Base-by-base conservation (phyloP, 2,113 vertebrate species). In the Crocuta crocuta region DNA sequence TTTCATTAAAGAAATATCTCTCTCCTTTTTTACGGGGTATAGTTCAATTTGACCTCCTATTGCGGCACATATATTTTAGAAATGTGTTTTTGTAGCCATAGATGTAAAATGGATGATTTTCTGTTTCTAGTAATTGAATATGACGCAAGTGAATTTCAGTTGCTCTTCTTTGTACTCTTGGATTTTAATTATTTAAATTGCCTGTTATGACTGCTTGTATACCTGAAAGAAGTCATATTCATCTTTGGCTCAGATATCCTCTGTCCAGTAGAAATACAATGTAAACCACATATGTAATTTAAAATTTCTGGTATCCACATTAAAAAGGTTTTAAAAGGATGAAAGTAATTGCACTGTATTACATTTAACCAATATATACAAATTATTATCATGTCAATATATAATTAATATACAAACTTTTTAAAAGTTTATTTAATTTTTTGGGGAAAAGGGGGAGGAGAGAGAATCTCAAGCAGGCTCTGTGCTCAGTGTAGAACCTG, bases 141-240 rank as follows among this genome's bases (percentile, higher is more conserved):
- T 21, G 55, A 43, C 50, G 43, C 33, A 80, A 33, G 31, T 87
- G 79, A 93, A 89, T 79, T 84, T 85, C 48, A 80, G 7, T 70
- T 79, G 39, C 26, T 78, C 35, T 66, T 96, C 58, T 86, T 96
- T 15, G 58, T 86, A 61, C 50, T 80, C 43, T 45, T 76, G 73
- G 48, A 82, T 92, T 95, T 90, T 84, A 95, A 74, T 87, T 96
- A 61, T 87, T 94, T 91, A 95, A 92, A 88, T 84, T 84, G 5
- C 73, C n/a, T 96, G 31, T 26, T 91, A 66, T 81, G 58, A 33
- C 23, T 93, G 16, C 19, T 71, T 80, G 10, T 85, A 1, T 88
- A 63, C 7, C 55, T 88, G 68, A 85, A 70, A 65, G 17, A 95
- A 66, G 78, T 63, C 33, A 58, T 85, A 48, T 53, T 96, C 16